Evolutionary conservation across 2,888 invertebrate species (phyloP), one percentile per base, ranked within the genome.

Genomic region (Drosophila nigricruria): DNA sequence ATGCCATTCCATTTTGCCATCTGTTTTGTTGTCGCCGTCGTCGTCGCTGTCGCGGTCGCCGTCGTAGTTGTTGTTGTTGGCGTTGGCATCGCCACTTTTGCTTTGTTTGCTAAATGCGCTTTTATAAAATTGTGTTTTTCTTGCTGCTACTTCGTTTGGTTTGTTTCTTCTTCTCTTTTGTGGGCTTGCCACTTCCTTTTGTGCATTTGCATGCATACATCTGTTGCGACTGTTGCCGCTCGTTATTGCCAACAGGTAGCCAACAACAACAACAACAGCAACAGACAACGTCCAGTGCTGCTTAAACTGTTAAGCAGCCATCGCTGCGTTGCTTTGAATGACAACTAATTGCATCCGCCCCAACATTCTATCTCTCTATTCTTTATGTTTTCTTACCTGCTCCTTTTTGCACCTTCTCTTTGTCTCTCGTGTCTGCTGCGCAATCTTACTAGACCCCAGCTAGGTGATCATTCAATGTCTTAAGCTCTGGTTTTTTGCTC

Each of bases 61-160:
- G 69, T 50, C 58, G 36, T 32, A 36, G 42, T 80, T 82, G 81
- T 62, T 50, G 69, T 42, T 68, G 32, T 43, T 59, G 60, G 40
- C 57, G 73, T 36, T 36, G 68, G 27, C 52, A 63, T 70, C 68
- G 67, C 70, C 79, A 71, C 70, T 81, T 81, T 73, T 76, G 82
- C 82, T 87, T 89, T 84, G 89, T 89, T 79, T 84, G 85, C 69
- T 84, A 82, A 87, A 85, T 82, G 82, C 77, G 85, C 89, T 84
- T 84, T 87, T 89, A 78, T 83, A 75, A 73, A 78, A 56, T 70
- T 81, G 62, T 77, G 20, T 50, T 49, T 67, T 56, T 73, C 34
- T 62, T 78, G 38, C 53, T 70, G 67, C 43, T 47, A 36, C 45
- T 81, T 66, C 42, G 47, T 25, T 32, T 62, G 3, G 47, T 50